phyloP scores from a whole-genome alignment of 2,113 vertebrate species.

The Otolemur garnettii region DNA sequence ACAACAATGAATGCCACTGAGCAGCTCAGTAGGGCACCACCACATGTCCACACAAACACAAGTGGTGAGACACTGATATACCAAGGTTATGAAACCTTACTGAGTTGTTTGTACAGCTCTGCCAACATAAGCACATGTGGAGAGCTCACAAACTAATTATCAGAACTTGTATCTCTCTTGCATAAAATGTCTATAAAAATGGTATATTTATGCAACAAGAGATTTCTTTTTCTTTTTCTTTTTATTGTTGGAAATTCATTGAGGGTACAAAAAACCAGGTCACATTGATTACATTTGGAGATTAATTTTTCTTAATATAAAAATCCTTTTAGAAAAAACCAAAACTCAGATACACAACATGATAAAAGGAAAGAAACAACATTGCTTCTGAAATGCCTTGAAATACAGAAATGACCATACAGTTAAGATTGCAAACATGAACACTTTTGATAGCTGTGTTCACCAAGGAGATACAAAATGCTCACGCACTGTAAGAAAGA shows the following conservation, averaged over 20 bases:
- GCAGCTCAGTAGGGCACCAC: too few species aligned
- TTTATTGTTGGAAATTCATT: too few species aligned
- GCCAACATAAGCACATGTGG: too few species aligned
- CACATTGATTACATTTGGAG: background rate
- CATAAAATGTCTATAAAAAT: background rate
- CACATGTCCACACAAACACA: too few species aligned
- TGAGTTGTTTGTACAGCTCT: too few species aligned
- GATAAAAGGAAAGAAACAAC: background rate
- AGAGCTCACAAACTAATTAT: too few species aligned
- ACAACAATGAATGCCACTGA: too few species aligned
- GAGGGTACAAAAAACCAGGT: too few species aligned
- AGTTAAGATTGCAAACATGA: background rate
- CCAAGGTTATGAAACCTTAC: too few species aligned
- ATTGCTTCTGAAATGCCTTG: background rate
- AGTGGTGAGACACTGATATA: too few species aligned
- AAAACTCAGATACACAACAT: background rate
- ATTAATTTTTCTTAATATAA: constrained; percentile 23
- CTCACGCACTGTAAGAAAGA: background rate
- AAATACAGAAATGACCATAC: background rate
- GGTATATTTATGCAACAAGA: background rate
- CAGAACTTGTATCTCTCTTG: background rate
- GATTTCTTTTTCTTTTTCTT: too few species aligned
- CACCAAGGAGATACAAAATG: background rate
- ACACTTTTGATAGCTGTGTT: background rate
- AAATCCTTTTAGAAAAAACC: background rate